phyloP scores from a whole-genome alignment of 2,888 invertebrate genomes.

The Atethmia centrago region DNA sequence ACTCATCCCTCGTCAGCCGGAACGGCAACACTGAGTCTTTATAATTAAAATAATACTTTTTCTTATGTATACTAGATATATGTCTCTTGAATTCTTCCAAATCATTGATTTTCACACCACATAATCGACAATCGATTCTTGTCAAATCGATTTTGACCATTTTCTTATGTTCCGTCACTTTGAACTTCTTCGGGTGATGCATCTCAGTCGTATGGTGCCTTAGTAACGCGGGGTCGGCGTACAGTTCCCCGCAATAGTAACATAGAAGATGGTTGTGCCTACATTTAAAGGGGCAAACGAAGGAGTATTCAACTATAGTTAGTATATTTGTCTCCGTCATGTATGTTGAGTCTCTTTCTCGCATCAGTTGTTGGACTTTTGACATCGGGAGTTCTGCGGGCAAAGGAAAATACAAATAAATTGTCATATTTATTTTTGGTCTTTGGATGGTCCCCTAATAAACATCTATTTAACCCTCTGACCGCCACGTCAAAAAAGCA shows the following conservation, averaged over 20 bases:
- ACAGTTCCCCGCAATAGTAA: constrained; percentile 82
- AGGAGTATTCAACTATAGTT: constrained; percentile 82
- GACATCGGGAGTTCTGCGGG: constrained; percentile 79
- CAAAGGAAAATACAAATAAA: neutral
- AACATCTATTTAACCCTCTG: neutral
- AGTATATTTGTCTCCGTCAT: constrained; percentile 84
- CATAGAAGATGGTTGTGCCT: constrained; percentile 84
- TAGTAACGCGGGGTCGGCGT: constrained; percentile 73
- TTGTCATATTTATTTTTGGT: neutral
- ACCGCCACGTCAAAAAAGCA: too few relatives aligned
- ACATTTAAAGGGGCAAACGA: constrained; percentile 85
- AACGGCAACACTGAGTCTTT: constrained; percentile 83
- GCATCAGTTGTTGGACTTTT: constrained; percentile 81
- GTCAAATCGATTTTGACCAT: constrained; percentile 85
- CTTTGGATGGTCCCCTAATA: neutral
- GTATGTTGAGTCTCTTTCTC: constrained; percentile 83
- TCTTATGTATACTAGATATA: constrained; percentile 75
- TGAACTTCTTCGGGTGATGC: constrained; percentile 82
- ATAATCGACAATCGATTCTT: constrained; percentile 83
- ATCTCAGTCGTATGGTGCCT: constrained; percentile 73
- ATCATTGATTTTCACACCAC: constrained; percentile 73
- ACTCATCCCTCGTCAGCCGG: constrained; percentile 74
- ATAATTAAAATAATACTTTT: constrained; percentile 80
- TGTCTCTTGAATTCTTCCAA: constrained; percentile 82
- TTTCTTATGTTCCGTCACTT: constrained; percentile 83